These are phyloP conservation scores for Cheirogaleus major DNA, from an alignment of 2,797 vertebrate species.

Conservation along the genomic window DNA sequence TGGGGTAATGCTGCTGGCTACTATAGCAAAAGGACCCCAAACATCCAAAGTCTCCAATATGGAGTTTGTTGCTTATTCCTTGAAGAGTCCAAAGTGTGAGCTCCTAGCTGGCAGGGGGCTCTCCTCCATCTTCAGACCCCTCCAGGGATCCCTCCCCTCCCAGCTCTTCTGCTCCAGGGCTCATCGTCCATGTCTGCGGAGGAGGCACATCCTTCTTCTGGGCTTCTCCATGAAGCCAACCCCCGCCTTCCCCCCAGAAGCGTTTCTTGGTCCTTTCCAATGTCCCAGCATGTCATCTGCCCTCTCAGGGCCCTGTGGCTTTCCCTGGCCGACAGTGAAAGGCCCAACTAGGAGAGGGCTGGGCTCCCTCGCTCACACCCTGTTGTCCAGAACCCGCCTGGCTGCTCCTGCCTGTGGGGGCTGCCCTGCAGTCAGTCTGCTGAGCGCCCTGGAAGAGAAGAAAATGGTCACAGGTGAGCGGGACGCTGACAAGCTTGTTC, in stretches of 20 bases:
- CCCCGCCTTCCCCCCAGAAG: no score
- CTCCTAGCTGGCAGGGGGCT: not conserved
- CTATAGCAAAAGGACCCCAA: not conserved
- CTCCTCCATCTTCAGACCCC: not conserved
- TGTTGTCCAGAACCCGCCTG: no score
- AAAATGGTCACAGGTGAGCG: accelerated
- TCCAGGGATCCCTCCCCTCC: not conserved
- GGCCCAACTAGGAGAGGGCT: no score
- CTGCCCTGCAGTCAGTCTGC: accelerated
- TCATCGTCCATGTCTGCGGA: accelerated
- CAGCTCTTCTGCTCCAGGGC: not conserved
- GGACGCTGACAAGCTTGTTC: accelerated
- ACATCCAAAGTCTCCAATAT: not conserved
- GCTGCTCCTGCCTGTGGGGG: not conserved
- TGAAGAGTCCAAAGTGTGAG: not conserved
- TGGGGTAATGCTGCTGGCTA: not conserved
- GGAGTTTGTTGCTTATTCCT: not conserved
- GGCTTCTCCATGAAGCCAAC: no score
- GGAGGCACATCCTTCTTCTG: no score
- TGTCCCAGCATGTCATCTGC: no score
- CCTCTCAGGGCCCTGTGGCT: no score
- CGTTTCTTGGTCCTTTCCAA: no score
- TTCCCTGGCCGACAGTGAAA: not conserved
- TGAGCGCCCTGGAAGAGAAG: accelerated
- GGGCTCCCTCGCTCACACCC: not conserved